These are phyloP conservation scores for Sylvia atricapilla DNA, from an alignment of 2,113 vertebrate species.

Conservation along the genomic window DNA sequence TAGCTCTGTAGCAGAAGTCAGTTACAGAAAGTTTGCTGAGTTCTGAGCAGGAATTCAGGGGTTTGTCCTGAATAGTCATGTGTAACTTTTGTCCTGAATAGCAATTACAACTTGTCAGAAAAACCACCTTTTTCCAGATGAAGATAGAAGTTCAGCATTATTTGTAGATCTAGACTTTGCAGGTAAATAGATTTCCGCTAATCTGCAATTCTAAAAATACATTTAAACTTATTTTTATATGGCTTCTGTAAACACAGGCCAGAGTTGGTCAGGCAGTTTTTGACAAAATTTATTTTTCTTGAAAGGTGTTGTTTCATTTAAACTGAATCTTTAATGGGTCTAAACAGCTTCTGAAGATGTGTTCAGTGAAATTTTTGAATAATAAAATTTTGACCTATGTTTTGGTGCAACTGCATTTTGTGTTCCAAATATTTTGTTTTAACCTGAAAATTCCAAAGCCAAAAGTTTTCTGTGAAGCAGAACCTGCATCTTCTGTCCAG, in stretches of 20 bases:
- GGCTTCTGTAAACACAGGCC: not conserved
- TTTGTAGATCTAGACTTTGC: not conserved
- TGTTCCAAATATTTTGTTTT: not conserved
- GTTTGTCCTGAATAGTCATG: not conserved
- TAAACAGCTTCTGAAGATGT: not conserved
- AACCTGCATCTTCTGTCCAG: not conserved
- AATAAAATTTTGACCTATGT: not conserved
- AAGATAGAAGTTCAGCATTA: slow-evolving; percentile 2
- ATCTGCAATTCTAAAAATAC: slow-evolving; percentile 33
- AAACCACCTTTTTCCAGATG: not conserved
- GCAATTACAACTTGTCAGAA: slow-evolving; percentile 25
- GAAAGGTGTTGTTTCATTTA: not conserved
- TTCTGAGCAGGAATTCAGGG: not conserved
- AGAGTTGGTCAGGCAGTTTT: not conserved
- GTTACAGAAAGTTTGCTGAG: not conserved
- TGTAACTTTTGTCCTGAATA: slow-evolving; percentile 14
- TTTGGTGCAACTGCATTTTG: not conserved
- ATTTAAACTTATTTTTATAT: slow-evolving; percentile 27
- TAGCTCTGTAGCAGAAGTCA: not conserved
- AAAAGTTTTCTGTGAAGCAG: not conserved
- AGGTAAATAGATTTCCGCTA: slow-evolving; percentile 39
- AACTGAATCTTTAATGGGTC: not conserved
- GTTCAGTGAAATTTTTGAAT: not conserved
- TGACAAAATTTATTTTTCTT: not conserved
- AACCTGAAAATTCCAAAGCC: not conserved